Evolutionary conservation across 2,113 vertebrate species (phyloP).

Genomic region (Pionites leucogaster): DNA sequence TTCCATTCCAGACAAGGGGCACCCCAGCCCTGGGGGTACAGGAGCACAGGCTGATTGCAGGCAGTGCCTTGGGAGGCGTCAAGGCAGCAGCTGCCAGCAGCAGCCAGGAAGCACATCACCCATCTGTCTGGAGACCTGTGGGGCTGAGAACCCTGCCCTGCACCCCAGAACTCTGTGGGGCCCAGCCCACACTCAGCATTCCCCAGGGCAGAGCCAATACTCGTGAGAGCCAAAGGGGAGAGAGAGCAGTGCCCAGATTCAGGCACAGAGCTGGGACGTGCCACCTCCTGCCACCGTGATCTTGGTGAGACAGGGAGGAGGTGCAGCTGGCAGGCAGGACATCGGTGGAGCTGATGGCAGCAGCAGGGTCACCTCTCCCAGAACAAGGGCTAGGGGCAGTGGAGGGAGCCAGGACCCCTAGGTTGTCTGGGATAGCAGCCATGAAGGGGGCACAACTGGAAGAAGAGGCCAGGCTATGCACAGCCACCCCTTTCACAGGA

Average conservation of each 20-base stretch:
- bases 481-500: not conserved
- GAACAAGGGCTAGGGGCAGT: not conserved
- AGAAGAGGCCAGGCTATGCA: not conserved
- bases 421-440: not conserved
- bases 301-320: not conserved
- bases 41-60: not conserved
- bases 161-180: not conserved
- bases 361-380: not conserved
- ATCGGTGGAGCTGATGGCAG: not conserved
- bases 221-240: not conserved
- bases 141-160: not conserved
- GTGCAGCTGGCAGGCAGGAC: not conserved
- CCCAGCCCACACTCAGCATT: rapidly evolving
- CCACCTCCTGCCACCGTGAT: rapidly evolving
- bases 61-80: not conserved
- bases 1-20: not conserved
- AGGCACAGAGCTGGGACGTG: not conserved
- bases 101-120: not conserved
- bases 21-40: not conserved
- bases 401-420: not conserved
- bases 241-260: not conserved
- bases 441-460: not conserved
- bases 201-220: not conserved
- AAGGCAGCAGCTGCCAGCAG: not conserved
- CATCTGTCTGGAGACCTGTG: not conserved